These are phyloP conservation scores for Tapirus indicus DNA, from an alignment of 2,797 vertebrate species.

Conservation along the genomic window DNA sequence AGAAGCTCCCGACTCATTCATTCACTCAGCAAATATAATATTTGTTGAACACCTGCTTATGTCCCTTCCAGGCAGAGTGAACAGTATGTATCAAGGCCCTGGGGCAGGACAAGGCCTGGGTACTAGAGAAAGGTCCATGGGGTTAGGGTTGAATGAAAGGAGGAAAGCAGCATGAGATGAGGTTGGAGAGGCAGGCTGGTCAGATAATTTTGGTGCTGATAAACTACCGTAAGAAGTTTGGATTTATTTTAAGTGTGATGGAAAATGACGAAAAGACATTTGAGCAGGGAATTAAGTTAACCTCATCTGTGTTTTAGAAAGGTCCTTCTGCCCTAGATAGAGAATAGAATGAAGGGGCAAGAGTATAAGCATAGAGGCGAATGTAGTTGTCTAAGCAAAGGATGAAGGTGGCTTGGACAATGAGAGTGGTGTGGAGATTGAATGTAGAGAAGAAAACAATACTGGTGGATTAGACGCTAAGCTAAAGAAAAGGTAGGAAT, in stretches of 20 bases:
- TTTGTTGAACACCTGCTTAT: neutral
- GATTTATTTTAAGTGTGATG: neutral
- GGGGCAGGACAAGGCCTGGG: neutral
- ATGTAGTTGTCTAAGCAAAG: neutral
- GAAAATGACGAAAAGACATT: neutral
- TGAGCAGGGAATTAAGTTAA: neutral
- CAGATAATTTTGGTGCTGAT: neutral
- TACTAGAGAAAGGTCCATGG: neutral
- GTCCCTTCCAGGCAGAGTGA: constrained; percentile 16
- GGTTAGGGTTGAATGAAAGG: neutral
- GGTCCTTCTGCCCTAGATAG: neutral
- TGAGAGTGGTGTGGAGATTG: neutral
- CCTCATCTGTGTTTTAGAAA: constrained; percentile 13
- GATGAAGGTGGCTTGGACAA: neutral
- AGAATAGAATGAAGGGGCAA: neutral
- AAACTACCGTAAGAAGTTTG: neutral
- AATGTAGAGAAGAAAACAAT: neutral
- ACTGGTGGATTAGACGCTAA: neutral
- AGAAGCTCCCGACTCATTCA: neutral
- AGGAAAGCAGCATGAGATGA: neutral
- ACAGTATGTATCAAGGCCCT: neutral
- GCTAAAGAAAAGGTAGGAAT: neutral
- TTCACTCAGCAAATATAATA: neutral
- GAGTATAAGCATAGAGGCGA: neutral
- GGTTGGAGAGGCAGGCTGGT: neutral